Evolutionary conservation across 2,888 invertebrate genomes (phyloP), one percentile per base, ranked within the genome.

Genomic region (Hemicrepidius hirtus): DNA sequence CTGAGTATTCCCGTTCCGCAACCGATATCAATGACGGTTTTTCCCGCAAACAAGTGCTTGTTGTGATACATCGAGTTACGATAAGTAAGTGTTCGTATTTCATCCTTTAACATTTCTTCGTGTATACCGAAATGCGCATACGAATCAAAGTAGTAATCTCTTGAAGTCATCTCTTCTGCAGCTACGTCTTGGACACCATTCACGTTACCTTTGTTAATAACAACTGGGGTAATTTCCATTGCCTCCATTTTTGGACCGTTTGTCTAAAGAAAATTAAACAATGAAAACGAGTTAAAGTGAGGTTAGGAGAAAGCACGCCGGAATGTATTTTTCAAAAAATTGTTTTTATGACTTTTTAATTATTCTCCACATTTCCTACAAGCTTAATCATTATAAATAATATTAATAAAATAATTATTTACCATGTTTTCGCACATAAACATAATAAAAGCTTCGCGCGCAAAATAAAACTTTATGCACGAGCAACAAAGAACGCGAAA

Each of bases 111-210:
- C 99, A 99, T 99, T 88, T 99, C 99, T 89, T 99, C 99, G 85
- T 99, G 99, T 82, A 99, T 99, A 53, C 99, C 99, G 87, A 99
- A 99, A 88, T 99, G 99, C 60, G 99, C 99, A 86, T 99, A 99
- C 0, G 99, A 99, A 87, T 99, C 99, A 86, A 99, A 99, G 86
- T 99, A 99, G 87, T 99, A 99, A 86, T 99, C 99, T 80, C 98
- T 92, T 5, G 99, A 99, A 1, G 99, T 99, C 99, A 99, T 99
- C 82, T 99, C 98, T 79, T 97, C 97, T 0, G 95, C 93, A 1
- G 92, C 89, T 4, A 94, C 90, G 79, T 88, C 85, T 74, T 87
- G 84, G 50, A 73, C 80, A 75, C 77, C 81, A 73, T 75, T n/a
- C 69, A 40, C 73, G 81, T 64, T 80, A 80, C 82, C 71, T 83